Conservation (phyloP, 2,888 invertebrate genomes). For the Entomobrya proxima region DNA sequence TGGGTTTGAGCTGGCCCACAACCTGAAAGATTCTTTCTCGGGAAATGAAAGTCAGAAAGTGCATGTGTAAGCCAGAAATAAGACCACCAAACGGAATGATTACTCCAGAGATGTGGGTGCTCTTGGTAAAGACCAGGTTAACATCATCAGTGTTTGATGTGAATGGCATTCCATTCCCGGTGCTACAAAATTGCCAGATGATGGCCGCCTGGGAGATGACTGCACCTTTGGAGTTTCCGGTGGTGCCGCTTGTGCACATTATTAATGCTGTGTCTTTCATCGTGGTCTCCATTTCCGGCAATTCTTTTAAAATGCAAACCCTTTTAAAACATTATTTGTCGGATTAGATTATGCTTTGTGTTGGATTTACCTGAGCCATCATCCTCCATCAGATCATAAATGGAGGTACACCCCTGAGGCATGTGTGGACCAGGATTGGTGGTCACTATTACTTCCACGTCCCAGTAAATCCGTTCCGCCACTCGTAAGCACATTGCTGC, state of each 20-base stretch:
- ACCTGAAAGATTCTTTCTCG: constrained; percentile 68
- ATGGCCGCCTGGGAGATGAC: constrained; percentile 60
- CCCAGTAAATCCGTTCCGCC: constrained; percentile 71
- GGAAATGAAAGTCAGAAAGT: constrained; percentile 63
- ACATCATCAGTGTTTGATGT: neutral
- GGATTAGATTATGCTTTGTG: neutral
- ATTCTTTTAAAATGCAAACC: constrained; percentile 63
- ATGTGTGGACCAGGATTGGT: constrained; percentile 40
- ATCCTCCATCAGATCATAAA: constrained; percentile 70
- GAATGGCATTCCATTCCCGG: constrained; percentile 32
- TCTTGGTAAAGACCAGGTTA: neutral
- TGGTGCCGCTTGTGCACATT: constrained; percentile 73
- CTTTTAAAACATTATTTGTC: neutral
- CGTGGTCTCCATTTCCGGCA: constrained; percentile 50
- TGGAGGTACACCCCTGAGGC: constrained; percentile 55
- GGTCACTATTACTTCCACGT: constrained; percentile 71
- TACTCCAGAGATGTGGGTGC: constrained; percentile 71
- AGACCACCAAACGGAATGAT: constrained; percentile 63
- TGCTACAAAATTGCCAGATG: constrained; percentile 15
- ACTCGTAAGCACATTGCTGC: constrained; percentile 67
- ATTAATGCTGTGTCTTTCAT: constrained; percentile 64
- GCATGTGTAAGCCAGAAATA: constrained; percentile 21
- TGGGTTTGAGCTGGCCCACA: constrained; percentile 71
- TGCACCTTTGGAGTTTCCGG: constrained; percentile 68
- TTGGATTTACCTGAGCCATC: constrained; percentile 69